Conservation (phyloP, 2,797 vertebrate species). For the Pachyuromys duprasi region DNA sequence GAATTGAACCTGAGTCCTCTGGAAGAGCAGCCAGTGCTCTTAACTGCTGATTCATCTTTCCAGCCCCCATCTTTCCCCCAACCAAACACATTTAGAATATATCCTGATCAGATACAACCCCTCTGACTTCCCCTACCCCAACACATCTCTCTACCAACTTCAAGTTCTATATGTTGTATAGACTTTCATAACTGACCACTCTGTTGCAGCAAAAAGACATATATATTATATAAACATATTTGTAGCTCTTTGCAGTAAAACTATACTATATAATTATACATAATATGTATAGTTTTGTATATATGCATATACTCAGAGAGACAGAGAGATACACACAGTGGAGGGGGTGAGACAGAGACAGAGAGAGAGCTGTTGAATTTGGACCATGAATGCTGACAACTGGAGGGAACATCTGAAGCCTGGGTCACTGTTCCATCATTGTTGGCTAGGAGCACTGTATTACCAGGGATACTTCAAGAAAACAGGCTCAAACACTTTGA, state of each 20-base stretch:
- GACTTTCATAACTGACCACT: not conserved
- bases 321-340: too few species aligned
- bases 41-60: not conserved
- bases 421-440: not conserved
- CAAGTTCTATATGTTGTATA: not conserved
- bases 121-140: too few species aligned
- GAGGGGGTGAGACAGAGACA: not conserved
- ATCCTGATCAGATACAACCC: not conserved
- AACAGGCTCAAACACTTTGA: not conserved
- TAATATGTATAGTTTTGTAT: not conserved
- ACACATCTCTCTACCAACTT: not conserved
- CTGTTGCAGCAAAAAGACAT: not conserved
- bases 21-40: not conserved
- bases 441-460: conserved; percentile 3
- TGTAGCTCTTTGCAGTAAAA: not conserved
- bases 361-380: not conserved
- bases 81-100: too few species aligned
- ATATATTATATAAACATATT: not conserved
- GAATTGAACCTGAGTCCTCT: too few species aligned
- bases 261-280: not conserved
- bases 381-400: not conserved
- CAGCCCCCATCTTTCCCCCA: not conserved
- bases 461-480: not conserved
- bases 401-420: not conserved
- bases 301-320: not conserved